phyloP scores from a whole-genome alignment of 64 coral and sea anemone genomes.

The Pachyseris speciosa region DNA sequence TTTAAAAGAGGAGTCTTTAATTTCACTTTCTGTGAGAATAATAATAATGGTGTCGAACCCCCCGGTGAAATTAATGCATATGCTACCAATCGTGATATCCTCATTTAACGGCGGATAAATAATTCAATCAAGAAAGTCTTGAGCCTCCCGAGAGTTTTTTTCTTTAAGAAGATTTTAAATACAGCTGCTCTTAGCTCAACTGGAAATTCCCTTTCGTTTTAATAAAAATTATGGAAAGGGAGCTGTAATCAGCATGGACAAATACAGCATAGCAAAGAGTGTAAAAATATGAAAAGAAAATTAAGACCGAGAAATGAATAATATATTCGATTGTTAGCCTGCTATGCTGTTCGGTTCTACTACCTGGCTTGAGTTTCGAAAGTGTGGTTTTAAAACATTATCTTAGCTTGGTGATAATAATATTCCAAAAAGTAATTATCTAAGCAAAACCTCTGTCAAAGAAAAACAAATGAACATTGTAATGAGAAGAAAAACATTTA shows the following conservation, averaged over 20 bases:
- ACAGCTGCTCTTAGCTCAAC: not conserved
- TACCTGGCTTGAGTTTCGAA: not conserved
- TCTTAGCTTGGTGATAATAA: not conserved
- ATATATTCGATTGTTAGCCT: no score
- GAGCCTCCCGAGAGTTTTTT: no score
- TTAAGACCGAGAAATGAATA: not conserved
- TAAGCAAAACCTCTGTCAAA: conserved; percentile 33
- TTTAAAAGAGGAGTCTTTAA: not conserved
- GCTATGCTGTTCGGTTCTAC: not conserved
- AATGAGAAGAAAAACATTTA: conserved; percentile 3
- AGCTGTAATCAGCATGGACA: not conserved
- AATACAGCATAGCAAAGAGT: not conserved
- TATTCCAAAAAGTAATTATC: conserved; percentile 40
- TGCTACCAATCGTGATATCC: not conserved
- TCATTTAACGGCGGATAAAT: not conserved
- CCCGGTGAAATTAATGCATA: not conserved
- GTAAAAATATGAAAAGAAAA: not conserved
- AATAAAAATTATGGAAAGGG: not conserved
- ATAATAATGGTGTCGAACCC: not conserved
- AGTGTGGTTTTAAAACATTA: not conserved
- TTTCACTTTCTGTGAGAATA: not conserved
- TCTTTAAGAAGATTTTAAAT: not conserved
- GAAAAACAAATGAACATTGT: conserved; percentile 41
- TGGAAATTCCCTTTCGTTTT: no score
- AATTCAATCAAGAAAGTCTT: not conserved